phyloP scores from a whole-genome alignment of 2,888 invertebrate species.

The Metopia argyrocephala region DNA sequence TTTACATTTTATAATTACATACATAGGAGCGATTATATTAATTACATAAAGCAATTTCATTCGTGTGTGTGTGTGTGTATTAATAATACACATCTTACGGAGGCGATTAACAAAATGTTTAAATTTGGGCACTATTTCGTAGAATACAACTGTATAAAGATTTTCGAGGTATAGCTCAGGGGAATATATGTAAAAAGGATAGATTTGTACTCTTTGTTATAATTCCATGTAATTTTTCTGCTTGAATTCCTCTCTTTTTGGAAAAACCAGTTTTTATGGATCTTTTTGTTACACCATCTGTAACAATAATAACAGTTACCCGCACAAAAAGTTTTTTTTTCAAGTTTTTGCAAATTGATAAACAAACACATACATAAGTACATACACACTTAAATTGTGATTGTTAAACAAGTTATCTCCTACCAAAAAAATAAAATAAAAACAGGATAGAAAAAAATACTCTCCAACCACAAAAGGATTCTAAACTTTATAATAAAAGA shows the following conservation, averaged over 20 bases:
- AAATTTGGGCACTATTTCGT: no score
- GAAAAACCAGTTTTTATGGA: neutral
- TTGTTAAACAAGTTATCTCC: conserved; percentile 42
- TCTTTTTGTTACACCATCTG: neutral
- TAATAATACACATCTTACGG: no score
- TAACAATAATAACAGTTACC: conserved; percentile 23
- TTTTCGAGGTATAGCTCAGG: no score
- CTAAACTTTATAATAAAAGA: neutral
- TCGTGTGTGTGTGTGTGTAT: no score
- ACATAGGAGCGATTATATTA: no score
- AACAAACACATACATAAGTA: neutral
- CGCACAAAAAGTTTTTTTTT: conserved; percentile 31
- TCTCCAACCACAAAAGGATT: conserved; percentile 25
- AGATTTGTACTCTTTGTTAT: no score
- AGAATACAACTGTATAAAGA: no score
- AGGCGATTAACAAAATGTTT: no score
- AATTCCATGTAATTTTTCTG: no score
- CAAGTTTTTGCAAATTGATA: neutral
- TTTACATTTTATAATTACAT: no score
- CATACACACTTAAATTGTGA: neutral
- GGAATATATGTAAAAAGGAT: no score
- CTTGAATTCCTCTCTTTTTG: neutral
- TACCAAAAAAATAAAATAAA: neutral
- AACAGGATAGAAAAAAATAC: neutral
- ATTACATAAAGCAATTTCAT: no score